Percentiles rank a stretch among this genome's conserved stretches.
phyloP scores from a whole-genome alignment of 23 tunicate genomes.

The Styela plicata region DNA sequence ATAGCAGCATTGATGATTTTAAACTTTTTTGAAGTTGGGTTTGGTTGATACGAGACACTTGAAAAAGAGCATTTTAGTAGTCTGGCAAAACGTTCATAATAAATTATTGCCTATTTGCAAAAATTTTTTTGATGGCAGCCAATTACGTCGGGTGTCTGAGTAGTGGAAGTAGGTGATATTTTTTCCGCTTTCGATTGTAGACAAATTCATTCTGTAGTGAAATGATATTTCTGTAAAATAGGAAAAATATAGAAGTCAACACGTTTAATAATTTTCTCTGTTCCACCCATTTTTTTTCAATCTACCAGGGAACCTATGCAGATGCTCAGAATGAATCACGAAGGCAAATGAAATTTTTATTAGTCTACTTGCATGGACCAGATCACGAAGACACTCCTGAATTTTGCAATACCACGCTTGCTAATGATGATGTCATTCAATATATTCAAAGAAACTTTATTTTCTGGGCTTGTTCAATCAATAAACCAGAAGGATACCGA shows the following conservation, averaged over 20 bases:
- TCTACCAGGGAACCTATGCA: constrained; percentile 66
- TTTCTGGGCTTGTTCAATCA: constrained; percentile 79
- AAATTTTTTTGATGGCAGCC: neutral
- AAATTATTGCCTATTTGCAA: too few species aligned
- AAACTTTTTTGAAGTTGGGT: too few species aligned
- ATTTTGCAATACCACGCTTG: constrained; percentile 54
- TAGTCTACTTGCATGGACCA: constrained; percentile 70
- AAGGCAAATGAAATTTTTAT: constrained; percentile 38
- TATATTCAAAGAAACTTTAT: constrained; percentile 57
- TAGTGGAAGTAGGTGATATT: too few species aligned
- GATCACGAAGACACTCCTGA: constrained; percentile 39
- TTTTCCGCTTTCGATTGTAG: too few species aligned
- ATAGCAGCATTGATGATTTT: too few species aligned
- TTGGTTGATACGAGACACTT: too few species aligned
- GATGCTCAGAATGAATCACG: constrained; percentile 68
- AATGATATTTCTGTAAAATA: neutral
- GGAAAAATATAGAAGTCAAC: neutral
- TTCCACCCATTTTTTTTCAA: neutral
- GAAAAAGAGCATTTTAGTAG: too few species aligned
- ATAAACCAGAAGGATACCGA: constrained; percentile 82
- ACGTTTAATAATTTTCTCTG: too few species aligned
- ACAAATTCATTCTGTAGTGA: too few species aligned
- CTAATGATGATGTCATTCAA: constrained; percentile 43
- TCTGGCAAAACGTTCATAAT: too few species aligned
- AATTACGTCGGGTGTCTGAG: too few species aligned